phyloP scores from a whole-genome alignment of 1,140 invertebrate species.

The Macrostomum lignano region DNA sequence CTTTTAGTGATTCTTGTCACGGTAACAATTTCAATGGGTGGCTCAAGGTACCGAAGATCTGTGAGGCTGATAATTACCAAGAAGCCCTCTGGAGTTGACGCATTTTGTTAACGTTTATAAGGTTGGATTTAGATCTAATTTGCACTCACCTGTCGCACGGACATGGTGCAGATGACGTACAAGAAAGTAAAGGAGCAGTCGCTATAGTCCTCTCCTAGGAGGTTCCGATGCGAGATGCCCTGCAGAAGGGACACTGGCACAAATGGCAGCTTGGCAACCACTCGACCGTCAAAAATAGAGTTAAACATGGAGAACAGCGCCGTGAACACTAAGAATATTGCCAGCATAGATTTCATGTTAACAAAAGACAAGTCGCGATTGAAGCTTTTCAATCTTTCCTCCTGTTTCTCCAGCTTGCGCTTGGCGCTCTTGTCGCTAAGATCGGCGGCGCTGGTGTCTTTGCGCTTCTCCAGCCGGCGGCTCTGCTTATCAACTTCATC shows the following conservation, averaged over 20 bases:
- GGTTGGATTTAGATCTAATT: background rate
- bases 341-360: slow-evolving; percentile 99
- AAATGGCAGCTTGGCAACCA: slow-evolving; percentile 86
- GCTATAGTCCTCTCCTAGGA: slow-evolving; percentile 81
- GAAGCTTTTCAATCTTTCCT: slow-evolving; percentile 84
- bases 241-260: slow-evolving; percentile 79
- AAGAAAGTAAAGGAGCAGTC: slow-evolving; percentile 97
- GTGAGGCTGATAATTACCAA: slow-evolving; percentile 1
- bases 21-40: no score
- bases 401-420: slow-evolving; percentile 67
- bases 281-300: slow-evolving; percentile 75
- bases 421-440: slow-evolving; percentile 66
- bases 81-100: background rate
- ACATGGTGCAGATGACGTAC: slow-evolving; percentile 97
- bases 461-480: slow-evolving; percentile 80
- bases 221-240: slow-evolving; percentile 75
- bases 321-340: slow-evolving; percentile 78
- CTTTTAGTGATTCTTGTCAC: no score
- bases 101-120: no score
- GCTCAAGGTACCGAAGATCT: no score
- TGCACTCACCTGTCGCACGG: slow-evolving; percentile 47
- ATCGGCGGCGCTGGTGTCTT: slow-evolving; percentile 62
- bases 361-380: slow-evolving; percentile 85
- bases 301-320: slow-evolving; percentile 92
- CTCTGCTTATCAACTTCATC: slow-evolving; percentile 74